A percentile compares a stretch with the other conserved stretches of the same genome.
Evolutionary conservation across 2,797 vertebrate species (phyloP).

Genomic region (Callimico goeldii): DNA sequence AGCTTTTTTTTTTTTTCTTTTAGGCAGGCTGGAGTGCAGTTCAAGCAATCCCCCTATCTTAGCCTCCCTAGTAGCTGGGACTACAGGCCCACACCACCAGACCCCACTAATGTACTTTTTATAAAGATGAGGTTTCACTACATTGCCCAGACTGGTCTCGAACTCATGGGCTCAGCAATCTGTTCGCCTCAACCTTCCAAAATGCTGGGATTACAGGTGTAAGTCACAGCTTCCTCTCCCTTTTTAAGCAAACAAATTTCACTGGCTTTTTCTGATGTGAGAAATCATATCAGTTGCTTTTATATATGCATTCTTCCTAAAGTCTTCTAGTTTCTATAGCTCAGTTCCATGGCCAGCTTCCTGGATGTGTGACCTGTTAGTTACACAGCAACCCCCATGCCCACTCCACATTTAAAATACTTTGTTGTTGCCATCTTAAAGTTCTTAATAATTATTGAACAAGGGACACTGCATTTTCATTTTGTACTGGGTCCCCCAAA

Average conservation of each 20-base stretch:
- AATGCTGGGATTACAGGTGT: background rate
- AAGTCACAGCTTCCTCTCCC: background rate
- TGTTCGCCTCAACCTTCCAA: background rate
- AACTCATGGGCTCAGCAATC: background rate
- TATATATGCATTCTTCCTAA: background rate
- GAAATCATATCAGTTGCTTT: background rate
- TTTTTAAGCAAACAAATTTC: background rate
- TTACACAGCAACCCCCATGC: accelerated
- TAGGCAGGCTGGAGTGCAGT: background rate
- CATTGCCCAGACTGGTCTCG: background rate
- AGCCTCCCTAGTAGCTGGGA: background rate
- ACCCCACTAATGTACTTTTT: background rate
- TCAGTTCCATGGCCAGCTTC: background rate
- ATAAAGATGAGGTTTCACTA: background rate
- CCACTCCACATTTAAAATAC: background rate
- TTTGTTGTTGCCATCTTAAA: background rate
- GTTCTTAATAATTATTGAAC: background rate
- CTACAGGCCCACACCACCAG: background rate
- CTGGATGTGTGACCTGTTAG: background rate
- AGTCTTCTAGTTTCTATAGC: background rate
- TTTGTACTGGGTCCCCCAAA: background rate
- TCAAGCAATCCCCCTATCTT: background rate
- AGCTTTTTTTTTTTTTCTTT: background rate
- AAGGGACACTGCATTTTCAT: background rate
- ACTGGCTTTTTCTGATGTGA: background rate